Conservation (phyloP, 2,888 invertebrate species). For the Subacronicta megacephala region DNA sequence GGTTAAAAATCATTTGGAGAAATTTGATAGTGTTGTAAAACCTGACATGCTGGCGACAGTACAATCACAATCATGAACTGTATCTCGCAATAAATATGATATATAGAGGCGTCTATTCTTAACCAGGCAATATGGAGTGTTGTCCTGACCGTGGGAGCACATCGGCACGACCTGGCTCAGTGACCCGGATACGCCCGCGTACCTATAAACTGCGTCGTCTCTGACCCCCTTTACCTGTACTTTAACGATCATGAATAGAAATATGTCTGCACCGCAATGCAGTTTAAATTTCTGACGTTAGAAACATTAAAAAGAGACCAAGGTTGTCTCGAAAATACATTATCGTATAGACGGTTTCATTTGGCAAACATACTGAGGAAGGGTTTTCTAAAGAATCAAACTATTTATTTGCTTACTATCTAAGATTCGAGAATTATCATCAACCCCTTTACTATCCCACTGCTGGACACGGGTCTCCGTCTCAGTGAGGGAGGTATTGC, state of each 20-base stretch:
- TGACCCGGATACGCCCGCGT: conserved; percentile 75
- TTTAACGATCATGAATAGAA: conserved; percentile 36
- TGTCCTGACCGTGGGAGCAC: conserved; percentile 67
- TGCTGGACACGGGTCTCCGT: too few species aligned
- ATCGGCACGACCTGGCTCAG: conserved; percentile 73
- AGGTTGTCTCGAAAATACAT: conserved; percentile 7
- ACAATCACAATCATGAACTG: neutral
- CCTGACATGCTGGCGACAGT: too few species aligned
- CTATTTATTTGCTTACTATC: too few species aligned
- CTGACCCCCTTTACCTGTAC: conserved; percentile 72
- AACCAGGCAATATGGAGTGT: conserved; percentile 32
- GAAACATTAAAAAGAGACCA: conserved; percentile 8
- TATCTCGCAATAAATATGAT: neutral
- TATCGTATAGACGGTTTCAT: conserved; percentile 1
- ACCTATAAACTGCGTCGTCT: conserved; percentile 50
- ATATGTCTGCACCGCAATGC: conserved; percentile 16
- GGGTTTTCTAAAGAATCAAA: too few species aligned
- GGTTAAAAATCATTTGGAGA: too few species aligned
- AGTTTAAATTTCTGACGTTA: conserved; percentile 16
- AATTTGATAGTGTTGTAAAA: too few species aligned
- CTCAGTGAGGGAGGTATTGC: too few species aligned
- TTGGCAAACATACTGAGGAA: conserved; percentile 6
- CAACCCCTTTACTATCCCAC: too few species aligned
- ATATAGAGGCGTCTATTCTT: conserved; percentile 41
- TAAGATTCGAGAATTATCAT: too few species aligned